Percentiles rank a stretch among this genome's conserved stretches.
These are phyloP conservation scores for Andrena marginata DNA, from an alignment of 2,888 invertebrate genomes.

Conservation along the genomic window DNA sequence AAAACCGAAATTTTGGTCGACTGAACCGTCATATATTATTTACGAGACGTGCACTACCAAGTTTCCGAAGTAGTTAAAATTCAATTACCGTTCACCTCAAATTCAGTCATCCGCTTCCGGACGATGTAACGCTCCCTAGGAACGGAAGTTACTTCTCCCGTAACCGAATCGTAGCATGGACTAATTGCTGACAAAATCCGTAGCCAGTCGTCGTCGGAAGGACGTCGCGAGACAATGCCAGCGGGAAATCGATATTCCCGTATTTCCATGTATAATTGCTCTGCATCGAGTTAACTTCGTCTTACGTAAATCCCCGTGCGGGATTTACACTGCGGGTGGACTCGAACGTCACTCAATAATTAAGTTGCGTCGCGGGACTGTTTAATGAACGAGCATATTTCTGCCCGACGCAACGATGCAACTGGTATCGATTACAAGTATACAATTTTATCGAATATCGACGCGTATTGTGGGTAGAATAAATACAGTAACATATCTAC, in stretches of 20 bases:
- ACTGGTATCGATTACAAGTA: not conserved
- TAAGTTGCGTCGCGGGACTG: conserved; percentile 9
- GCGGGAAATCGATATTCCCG: conserved; percentile 39
- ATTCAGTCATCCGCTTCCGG: not conserved
- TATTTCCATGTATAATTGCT: conserved; percentile 51
- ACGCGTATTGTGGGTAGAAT: not conserved
- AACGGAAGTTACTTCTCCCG: conserved; percentile 27
- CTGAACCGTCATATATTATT: not conserved
- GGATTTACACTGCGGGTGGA: conserved; percentile 20
- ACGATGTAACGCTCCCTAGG: conserved; percentile 25
- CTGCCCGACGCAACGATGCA: not conserved
- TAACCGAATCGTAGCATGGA: conserved; percentile 30
- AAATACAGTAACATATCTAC: not conserved
- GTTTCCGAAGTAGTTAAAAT: conserved; percentile 24
- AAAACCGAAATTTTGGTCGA: conserved; percentile 6
- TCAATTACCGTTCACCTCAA: conserved; percentile 17
- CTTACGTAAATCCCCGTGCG: conserved; percentile 37
- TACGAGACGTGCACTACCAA: conserved; percentile 1
- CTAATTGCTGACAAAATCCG: conserved; percentile 53
- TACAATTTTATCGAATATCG: not conserved
- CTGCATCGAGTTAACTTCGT: conserved; percentile 22
- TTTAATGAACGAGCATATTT: conserved; percentile 10
- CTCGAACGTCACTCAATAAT: conserved; percentile 17
- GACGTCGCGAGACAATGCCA: conserved; percentile 20
- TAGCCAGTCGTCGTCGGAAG: conserved; percentile 14